Conservation (phyloP, 2,797 vertebrate genomes). For the Eulemur coronatus region DNA sequence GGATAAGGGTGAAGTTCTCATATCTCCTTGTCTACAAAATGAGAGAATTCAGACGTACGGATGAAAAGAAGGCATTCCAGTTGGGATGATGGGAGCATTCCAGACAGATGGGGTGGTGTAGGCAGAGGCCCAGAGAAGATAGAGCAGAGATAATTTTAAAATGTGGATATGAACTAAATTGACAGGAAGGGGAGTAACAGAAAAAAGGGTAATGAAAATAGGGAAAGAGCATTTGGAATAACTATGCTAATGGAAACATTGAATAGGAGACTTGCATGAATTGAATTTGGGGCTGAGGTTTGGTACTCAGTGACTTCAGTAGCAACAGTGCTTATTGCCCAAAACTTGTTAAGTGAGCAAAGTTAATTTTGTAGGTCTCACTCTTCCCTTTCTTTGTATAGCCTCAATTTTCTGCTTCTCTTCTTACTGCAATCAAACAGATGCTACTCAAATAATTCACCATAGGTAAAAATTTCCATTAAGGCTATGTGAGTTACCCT, state of each 20-base stretch:
- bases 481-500: background rate
- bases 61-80: background rate
- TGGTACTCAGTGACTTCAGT: background rate
- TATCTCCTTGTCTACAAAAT: background rate
- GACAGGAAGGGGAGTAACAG: background rate
- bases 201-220: background rate
- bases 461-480: background rate
- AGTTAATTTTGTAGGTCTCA: background rate
- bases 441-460: background rate
- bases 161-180: background rate
- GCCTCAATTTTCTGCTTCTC: background rate
- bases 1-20: background rate
- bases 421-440: background rate
- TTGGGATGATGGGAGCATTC: background rate
- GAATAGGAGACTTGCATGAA: background rate
- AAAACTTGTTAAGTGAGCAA: background rate
- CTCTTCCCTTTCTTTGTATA: background rate
- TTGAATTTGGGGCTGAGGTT: background rate
- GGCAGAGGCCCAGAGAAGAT: background rate
- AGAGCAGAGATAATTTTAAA: background rate
- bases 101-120: background rate
- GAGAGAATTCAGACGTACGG: background rate
- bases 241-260: background rate
- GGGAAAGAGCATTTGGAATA: background rate
- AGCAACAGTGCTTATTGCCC: background rate